Conservation (phyloP, 2,888 invertebrate genomes). For the Caenorhabditis panamensis region DNA sequence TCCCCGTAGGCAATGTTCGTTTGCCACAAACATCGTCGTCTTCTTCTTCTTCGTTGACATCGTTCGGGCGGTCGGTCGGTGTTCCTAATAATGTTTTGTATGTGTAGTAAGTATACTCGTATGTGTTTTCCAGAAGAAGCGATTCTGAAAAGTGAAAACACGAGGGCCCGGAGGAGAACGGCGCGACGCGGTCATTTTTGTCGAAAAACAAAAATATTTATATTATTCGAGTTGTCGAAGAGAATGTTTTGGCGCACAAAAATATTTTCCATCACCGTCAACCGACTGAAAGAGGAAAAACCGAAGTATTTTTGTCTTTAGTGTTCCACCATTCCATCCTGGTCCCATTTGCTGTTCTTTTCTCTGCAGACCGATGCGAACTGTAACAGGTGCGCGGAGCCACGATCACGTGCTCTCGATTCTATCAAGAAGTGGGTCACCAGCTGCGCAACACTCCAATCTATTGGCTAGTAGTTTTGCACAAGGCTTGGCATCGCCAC, state of each 20-base stretch:
- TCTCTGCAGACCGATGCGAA: background rate
- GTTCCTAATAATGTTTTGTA: slow-evolving; percentile 54
- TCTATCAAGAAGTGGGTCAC: too few relatives aligned
- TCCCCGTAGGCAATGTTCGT: slow-evolving; percentile 25
- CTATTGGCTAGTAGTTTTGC: slow-evolving; percentile 13
- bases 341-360: background rate
- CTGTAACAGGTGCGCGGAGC: background rate
- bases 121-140: slow-evolving; percentile 58
- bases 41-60: slow-evolving; percentile 15
- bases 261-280: slow-evolving; percentile 57
- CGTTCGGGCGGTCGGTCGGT: slow-evolving; percentile 33
- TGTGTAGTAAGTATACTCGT: slow-evolving; percentile 55
- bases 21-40: slow-evolving; percentile 24
- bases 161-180: slow-evolving; percentile 45
- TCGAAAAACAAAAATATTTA: slow-evolving; percentile 65
- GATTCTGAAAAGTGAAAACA: slow-evolving; percentile 53
- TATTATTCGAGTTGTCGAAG: slow-evolving; percentile 63
- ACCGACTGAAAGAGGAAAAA: slow-evolving; percentile 53
- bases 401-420: too few relatives aligned
- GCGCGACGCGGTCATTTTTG: slow-evolving; percentile 61
- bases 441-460: too few relatives aligned
- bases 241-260: slow-evolving; percentile 62
- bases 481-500: slow-evolving; percentile 32
- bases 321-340: slow-evolving; percentile 26
- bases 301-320: slow-evolving; percentile 54